Conservation (phyloP, 2,888 invertebrate genomes). For the Sesia apiformis region DNA sequence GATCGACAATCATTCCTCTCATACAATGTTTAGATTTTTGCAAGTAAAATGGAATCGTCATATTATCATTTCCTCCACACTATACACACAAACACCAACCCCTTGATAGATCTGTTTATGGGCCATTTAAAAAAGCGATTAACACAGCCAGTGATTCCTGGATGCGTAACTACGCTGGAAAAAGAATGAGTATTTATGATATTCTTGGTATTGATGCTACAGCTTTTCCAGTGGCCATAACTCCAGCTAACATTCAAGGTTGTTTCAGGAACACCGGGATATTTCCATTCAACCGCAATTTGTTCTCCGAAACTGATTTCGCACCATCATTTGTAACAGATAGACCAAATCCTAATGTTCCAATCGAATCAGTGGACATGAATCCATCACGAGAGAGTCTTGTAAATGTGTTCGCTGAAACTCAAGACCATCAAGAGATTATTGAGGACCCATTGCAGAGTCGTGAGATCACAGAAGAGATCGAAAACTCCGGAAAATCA, state of each 20-base stretch:
- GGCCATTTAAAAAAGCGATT: conserved; percentile 20
- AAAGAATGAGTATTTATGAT: conserved; percentile 23
- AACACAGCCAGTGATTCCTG: conserved; percentile 19
- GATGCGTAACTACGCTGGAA: conserved; percentile 22
- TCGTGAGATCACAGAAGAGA: too few relatives aligned
- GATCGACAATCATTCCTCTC: conserved; percentile 22
- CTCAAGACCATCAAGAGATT: too few relatives aligned
- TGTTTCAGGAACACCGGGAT: conserved; percentile 20
- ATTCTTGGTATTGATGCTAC: conserved; percentile 17
- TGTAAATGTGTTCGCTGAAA: too few relatives aligned
- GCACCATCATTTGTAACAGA: conserved; percentile 21
- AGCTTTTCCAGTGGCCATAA: conserved; percentile 18
- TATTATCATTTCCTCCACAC: conserved; percentile 22
- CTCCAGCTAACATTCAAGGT: conserved; percentile 15
- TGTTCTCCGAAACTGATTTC: conserved; percentile 21
- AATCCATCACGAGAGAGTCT: too few relatives aligned
- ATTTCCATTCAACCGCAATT: conserved; percentile 16
- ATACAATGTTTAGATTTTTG: conserved; percentile 16
- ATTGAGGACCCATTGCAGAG: too few relatives aligned
- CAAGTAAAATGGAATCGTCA: conserved; percentile 15
- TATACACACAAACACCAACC: conserved; percentile 23
- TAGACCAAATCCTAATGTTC: conserved; percentile 9
- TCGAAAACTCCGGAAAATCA: too few relatives aligned
- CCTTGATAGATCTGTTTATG: conserved; percentile 17
- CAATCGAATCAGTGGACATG: too few relatives aligned